phyloP scores from a whole-genome alignment of 2,888 invertebrate genomes.

The Xestia ashworthii region DNA sequence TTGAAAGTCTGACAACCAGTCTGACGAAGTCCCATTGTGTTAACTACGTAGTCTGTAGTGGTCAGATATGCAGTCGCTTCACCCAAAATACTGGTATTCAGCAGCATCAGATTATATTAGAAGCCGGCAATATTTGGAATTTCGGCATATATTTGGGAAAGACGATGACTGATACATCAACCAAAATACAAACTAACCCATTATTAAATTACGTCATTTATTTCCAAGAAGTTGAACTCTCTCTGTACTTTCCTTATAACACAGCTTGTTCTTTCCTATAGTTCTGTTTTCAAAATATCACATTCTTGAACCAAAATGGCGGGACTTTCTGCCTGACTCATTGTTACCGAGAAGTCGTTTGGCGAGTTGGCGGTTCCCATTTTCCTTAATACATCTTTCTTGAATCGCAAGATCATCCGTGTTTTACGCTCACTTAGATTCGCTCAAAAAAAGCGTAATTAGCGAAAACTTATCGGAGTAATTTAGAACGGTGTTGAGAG shows the following conservation, averaged over 20 bases:
- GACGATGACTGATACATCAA: background rate
- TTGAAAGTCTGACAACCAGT: background rate
- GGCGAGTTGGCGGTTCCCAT: constrained; percentile 60
- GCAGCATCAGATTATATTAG: background rate
- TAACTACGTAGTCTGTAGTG: background rate
- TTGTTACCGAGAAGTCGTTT: constrained; percentile 69
- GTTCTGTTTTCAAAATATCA: constrained; percentile 36
- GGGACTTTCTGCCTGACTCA: constrained; percentile 72
- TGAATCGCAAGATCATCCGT: constrained; percentile 41
- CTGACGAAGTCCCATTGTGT: background rate
- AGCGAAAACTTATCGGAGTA: constrained; percentile 35
- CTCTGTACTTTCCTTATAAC: constrained; percentile 33
- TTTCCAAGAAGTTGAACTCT: constrained; percentile 12
- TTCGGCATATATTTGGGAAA: background rate
- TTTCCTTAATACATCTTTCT: constrained; percentile 70
- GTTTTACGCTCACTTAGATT: constrained; percentile 56
- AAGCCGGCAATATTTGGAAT: background rate
- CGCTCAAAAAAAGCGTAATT: constrained; percentile 48
- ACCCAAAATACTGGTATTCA: background rate
- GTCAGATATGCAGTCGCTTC: background rate
- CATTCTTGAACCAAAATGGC: constrained; percentile 56
- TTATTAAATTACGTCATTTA: background rate
- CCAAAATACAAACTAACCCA: background rate
- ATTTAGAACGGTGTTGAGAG: constrained; percentile 46
- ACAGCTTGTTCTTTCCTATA: constrained; percentile 2